phyloP scores from a whole-genome alignment of 2,888 invertebrate species.

The Therioaphis trifolii region DNA sequence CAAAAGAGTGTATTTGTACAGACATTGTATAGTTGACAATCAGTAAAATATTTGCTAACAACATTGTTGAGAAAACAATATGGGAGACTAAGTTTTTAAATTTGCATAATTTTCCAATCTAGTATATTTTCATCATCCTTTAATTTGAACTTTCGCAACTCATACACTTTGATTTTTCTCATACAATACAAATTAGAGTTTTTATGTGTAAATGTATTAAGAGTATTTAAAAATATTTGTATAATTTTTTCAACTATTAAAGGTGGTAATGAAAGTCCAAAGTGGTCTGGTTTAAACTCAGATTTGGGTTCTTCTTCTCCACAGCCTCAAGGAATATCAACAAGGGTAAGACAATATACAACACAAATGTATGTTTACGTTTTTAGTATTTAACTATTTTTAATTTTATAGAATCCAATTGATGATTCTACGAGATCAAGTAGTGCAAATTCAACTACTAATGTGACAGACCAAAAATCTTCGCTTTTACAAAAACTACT shows the following conservation, averaged over 20 bases:
- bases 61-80: too few relatives aligned
- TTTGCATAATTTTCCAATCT: too few relatives aligned
- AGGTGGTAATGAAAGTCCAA: slow-evolving; percentile 51
- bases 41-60: too few relatives aligned
- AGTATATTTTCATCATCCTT: too few relatives aligned
- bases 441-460: slow-evolving; percentile 44
- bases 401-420: slow-evolving; percentile 76
- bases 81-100: too few relatives aligned
- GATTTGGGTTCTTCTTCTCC: slow-evolving; percentile 39
- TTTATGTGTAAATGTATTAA: too few relatives aligned
- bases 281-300: slow-evolving; percentile 58
- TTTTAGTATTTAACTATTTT: not conserved
- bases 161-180: too few relatives aligned
- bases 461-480: slow-evolving; percentile 72
- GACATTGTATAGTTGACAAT: too few relatives aligned
- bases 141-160: too few relatives aligned
- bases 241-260: not conserved
- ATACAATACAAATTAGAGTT: too few relatives aligned
- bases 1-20: too few relatives aligned
- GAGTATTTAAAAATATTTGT: too few relatives aligned
- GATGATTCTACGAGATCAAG: slow-evolving; percentile 72
- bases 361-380: not conserved
- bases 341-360: slow-evolving; percentile 11
- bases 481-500: slow-evolving; percentile 87
- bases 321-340: slow-evolving; percentile 37